phyloP scores from a whole-genome alignment of 1,140 invertebrate genomes.

The Leptoteleia sp. region DNA sequence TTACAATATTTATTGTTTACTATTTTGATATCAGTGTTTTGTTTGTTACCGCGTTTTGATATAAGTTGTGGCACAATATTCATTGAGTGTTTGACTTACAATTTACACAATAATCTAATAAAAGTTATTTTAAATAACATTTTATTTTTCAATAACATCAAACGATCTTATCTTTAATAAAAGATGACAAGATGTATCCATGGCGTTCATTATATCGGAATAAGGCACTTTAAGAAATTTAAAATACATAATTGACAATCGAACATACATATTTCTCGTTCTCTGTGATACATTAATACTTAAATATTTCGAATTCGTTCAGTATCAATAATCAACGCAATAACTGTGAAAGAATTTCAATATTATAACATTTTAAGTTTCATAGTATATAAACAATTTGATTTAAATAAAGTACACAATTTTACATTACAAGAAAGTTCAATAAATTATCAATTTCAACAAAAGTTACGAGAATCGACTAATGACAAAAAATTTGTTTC shows the following conservation, averaged over 20 bases:
- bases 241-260: conserved; percentile 50
- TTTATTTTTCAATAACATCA: conserved; percentile 52
- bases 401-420: no score
- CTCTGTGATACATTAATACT: conserved; percentile 34
- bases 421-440: no score
- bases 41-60: conserved; percentile 16
- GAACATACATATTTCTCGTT: conserved; percentile 23
- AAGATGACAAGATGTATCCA: conserved; percentile 35
- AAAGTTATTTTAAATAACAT: conserved; percentile 38
- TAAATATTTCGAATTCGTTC: conserved; percentile 21
- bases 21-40: conserved; percentile 18
- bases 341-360: conserved; percentile 14
- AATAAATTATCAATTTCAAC: no score
- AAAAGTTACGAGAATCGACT: no score
- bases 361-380: conserved; percentile 1
- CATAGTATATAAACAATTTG: no score
- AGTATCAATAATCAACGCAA: conserved; percentile 8
- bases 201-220: conserved; percentile 38
- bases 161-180: conserved; percentile 39
- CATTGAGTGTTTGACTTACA: conserved; percentile 21
- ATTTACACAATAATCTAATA: conserved; percentile 36
- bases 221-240: conserved; percentile 61
- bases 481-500: no score
- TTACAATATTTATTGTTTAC: conserved; percentile 27
- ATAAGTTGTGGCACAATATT: conserved; percentile 32